phyloP scores from a whole-genome alignment of 2,888 invertebrate genomes.

The Celastrina argiolus region DNA sequence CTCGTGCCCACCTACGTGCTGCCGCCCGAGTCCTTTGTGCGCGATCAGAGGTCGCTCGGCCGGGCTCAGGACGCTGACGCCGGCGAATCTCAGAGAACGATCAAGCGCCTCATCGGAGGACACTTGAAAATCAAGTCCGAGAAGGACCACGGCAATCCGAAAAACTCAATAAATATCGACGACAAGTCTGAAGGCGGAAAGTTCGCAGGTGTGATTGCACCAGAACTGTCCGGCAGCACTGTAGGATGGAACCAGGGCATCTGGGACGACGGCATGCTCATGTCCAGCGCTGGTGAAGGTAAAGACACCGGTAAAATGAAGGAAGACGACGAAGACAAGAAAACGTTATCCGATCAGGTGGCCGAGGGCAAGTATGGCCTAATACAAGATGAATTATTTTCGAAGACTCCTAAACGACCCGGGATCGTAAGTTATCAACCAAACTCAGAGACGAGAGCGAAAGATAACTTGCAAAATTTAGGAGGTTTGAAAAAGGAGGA shows the following conservation, averaged over 20 bases:
- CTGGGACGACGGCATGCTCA: constrained; percentile 82
- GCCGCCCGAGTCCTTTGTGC: constrained; percentile 74
- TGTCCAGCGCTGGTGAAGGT: constrained; percentile 84
- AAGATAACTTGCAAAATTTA: constrained; percentile 86
- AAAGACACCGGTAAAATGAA: constrained; percentile 71
- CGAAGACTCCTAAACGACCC: constrained; percentile 83
- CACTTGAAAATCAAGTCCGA: constrained; percentile 76
- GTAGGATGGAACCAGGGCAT: constrained; percentile 75
- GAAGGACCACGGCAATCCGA: constrained; percentile 61
- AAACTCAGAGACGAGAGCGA: constrained; percentile 86
- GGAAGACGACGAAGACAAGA: constrained; percentile 84
- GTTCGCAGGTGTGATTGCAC: constrained; percentile 58
- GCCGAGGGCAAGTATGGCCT: constrained; percentile 93
- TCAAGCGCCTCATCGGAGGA: constrained; percentile 83
- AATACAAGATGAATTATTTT: constrained; percentile 90
- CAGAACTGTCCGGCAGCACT: constrained; percentile 70
- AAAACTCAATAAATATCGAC: constrained; percentile 59
- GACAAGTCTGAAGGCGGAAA: constrained; percentile 64
- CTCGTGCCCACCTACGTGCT: constrained; percentile 74
- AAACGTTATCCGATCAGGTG: constrained; percentile 92
- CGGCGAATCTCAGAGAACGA: constrained; percentile 73
- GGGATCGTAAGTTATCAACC: constrained; percentile 89
- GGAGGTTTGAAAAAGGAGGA: constrained; percentile 91
- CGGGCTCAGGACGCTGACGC: constrained; percentile 49
- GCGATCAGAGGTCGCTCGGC: constrained; percentile 71